These are phyloP conservation scores for Phenganax stokvisi DNA, from an alignment of 92 coral and sea anemone genomes.

Conservation along the genomic window DNA sequence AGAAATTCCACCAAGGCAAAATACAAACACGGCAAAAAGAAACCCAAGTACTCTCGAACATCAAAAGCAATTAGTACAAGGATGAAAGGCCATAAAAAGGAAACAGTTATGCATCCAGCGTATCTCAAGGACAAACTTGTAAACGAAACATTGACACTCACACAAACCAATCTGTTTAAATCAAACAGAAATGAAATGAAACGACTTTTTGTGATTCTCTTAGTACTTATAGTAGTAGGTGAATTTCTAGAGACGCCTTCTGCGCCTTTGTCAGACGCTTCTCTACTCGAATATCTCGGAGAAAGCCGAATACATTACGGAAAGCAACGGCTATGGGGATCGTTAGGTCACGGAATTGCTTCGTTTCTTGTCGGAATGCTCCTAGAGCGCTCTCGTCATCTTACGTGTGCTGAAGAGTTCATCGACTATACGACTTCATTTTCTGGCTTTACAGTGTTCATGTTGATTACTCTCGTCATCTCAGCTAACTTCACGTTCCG, in stretches of 20 bases:
- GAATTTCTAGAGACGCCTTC: slow-evolving; percentile 95
- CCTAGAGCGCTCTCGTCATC: slow-evolving; percentile 78
- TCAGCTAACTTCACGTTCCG: slow-evolving; percentile 78
- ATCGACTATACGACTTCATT: slow-evolving; percentile 91
- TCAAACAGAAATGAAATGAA: slow-evolving; percentile 66
- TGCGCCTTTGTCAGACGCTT: slow-evolving; percentile 86
- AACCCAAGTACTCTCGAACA: neutral
- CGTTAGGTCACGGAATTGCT: slow-evolving; percentile 91
- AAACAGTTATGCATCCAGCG: neutral
- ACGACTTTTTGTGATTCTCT: slow-evolving; percentile 71
- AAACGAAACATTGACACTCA: slow-evolving; percentile 20
- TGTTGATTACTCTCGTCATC: slow-evolving; percentile 70
- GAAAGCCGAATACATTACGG: slow-evolving; percentile 91
- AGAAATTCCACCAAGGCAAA: neutral
- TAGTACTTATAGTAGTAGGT: slow-evolving; percentile 84
- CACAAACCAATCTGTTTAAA: slow-evolving; percentile 66
- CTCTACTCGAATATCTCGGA: slow-evolving; percentile 88
- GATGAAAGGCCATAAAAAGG: neutral
- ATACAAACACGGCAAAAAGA: neutral
- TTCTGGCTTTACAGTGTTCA: slow-evolving; percentile 71
- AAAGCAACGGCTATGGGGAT: slow-evolving; percentile 97
- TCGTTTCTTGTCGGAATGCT: slow-evolving; percentile 87
- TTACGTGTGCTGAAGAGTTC: slow-evolving; percentile 81
- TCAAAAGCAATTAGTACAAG: neutral
- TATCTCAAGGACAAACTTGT: neutral